phyloP scores from a whole-genome alignment of 2,113 vertebrate genomes.

The Accipiter virgatus region DNA sequence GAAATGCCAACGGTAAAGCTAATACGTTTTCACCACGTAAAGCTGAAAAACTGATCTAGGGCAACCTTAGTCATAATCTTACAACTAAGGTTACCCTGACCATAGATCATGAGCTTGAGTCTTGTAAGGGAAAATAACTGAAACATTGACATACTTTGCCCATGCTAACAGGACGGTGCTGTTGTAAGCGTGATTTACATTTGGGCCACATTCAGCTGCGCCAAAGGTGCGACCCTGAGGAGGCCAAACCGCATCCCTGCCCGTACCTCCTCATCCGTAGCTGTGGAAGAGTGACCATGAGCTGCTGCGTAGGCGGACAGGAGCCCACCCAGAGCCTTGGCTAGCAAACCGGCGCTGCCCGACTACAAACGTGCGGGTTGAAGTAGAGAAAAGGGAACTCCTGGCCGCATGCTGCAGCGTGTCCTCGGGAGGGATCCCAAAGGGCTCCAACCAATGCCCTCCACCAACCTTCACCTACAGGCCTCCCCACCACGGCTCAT shows the following conservation, averaged over 20 bases:
- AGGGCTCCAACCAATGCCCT: too few relatives aligned
- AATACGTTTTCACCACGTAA: background rate
- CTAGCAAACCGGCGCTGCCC: too few relatives aligned
- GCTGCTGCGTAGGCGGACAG: too few relatives aligned
- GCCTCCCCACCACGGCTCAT: too few relatives aligned
- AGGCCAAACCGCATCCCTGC: background rate
- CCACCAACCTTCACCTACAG: too few relatives aligned
- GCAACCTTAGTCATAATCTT: background rate
- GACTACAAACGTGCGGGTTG: too few relatives aligned
- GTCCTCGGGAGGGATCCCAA: too few relatives aligned
- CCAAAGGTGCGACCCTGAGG: fast-evolving
- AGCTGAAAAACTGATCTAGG: background rate
- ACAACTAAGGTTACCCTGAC: background rate
- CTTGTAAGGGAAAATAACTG: background rate
- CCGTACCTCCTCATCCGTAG: too few relatives aligned
- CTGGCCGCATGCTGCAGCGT: too few relatives aligned
- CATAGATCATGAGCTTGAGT: background rate
- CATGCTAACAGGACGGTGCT: fast-evolving
- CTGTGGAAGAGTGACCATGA: background rate
- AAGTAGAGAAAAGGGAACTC: too few relatives aligned
- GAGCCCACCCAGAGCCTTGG: too few relatives aligned
- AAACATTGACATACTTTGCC: background rate
- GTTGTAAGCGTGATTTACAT: background rate
- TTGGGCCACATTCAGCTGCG: too few relatives aligned
- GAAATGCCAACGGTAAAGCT: background rate